These are phyloP conservation scores for Scartelaos histophorus DNA, from an alignment of 2,113 vertebrate species.

Conservation along the genomic window DNA sequence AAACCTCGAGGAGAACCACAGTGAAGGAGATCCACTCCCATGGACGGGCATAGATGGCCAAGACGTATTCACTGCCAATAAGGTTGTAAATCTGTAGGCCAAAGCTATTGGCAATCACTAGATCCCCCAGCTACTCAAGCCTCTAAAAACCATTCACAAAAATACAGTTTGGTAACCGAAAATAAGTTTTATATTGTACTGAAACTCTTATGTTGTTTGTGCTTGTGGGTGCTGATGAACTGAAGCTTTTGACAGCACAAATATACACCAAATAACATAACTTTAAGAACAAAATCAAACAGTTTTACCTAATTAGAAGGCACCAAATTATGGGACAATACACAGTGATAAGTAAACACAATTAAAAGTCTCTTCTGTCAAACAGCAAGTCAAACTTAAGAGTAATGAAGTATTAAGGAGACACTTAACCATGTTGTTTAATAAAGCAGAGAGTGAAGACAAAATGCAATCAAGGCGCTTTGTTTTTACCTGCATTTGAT, in stretches of 20 bases:
- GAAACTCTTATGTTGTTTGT: background rate
- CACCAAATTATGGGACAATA: too few relatives aligned
- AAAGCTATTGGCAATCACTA: too few relatives aligned
- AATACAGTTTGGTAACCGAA: too few relatives aligned
- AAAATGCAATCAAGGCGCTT: background rate
- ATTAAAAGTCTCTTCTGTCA: background rate
- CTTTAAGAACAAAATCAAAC: background rate
- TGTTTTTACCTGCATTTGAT: background rate
- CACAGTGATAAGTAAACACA: background rate
- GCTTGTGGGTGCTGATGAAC: background rate
- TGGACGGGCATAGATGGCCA: too few relatives aligned
- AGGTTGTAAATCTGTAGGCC: too few relatives aligned
- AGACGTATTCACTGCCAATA: too few relatives aligned
- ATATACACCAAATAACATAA: background rate
- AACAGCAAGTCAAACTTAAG: background rate
- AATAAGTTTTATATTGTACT: background rate
- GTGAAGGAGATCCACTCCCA: too few relatives aligned
- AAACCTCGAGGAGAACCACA: too few relatives aligned
- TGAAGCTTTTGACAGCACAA: slow-evolving; percentile 18
- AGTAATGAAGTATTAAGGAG: background rate
- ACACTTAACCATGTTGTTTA: background rate
- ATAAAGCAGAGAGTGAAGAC: background rate
- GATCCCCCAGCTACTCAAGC: too few relatives aligned
- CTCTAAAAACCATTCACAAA: too few relatives aligned
- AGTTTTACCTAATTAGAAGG: background rate